Evolutionary conservation across 92 coral and sea anemone genomes (phyloP), one percentile per base, ranked within the genome.

Genomic region (Micromussa lordhowensis): DNA sequence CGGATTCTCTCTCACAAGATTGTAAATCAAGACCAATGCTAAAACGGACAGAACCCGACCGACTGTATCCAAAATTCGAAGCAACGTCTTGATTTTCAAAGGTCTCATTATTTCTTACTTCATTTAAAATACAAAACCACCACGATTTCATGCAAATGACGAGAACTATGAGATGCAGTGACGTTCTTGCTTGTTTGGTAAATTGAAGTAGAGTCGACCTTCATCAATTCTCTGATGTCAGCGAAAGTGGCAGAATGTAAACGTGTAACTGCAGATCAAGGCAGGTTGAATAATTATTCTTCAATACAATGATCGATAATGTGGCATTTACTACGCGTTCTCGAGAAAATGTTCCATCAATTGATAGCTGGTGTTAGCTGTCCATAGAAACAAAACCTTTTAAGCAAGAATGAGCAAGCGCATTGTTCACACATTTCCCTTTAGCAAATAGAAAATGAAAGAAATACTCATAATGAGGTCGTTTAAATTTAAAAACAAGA

Each of bases 21-120:
- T 79, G 68, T 63, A 86, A 64, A 86, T 78, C 35, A 86, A 30
- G 64, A 86, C 1, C 51, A 86, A 19, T 40, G 83, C 89, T n/a
- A 86, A 31, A 22, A 86, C 51, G 3, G 89, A 86, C 6, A 86
- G 59, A 40, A 31, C 66, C n/a, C 66, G 77, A 7, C 31, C 30
- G 26, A 61, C 17, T 28, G n/a, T 11, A 35, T 86, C 83, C 63
- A 76, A 22, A 63, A 77, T 21, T 78, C 76, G 83, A 59, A 64
- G 12, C 5, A 86, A 4, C 29, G 12, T 44, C 44, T 24, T 86
- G 66, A 77, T 77, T 77, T 63, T 86, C 12, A 35, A 63, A 68
- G 63, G 26, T 68, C 89, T 51, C 89, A 86, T 86, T 31, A 69
- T 44, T 5, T 77, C 68, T 16, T 55, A 35, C 48, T 28, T 77